A percentile compares a stretch with the other conserved stretches of the same genome.
Conservation (phyloP, 2,888 invertebrate species). For the Lathronympha strigana region DNA sequence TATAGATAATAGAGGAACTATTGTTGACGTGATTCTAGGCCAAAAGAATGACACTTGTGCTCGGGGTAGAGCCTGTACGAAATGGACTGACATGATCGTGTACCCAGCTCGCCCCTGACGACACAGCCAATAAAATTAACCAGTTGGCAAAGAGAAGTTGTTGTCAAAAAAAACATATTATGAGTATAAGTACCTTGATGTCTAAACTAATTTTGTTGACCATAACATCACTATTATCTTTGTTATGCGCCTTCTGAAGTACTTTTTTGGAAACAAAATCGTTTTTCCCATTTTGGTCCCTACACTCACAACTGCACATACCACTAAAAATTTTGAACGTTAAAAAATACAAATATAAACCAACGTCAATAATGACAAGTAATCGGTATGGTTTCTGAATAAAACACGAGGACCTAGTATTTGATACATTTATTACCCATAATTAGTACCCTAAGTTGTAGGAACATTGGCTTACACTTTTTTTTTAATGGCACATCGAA, state of each 20-base stretch:
- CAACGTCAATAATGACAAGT: neutral
- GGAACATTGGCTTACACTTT: constrained; percentile 25
- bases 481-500: constrained; percentile 22
- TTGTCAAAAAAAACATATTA: neutral
- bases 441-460: constrained; percentile 10
- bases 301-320: constrained; percentile 38
- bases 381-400: constrained; percentile 27
- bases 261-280: constrained; percentile 44
- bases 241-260: constrained; percentile 42
- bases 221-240: constrained; percentile 41
- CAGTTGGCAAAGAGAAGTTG: neutral
- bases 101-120: too few species aligned
- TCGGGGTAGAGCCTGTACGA: too few species aligned
- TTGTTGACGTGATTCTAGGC: too few species aligned
- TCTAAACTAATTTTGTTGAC: constrained; percentile 43
- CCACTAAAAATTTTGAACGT: constrained; percentile 13
- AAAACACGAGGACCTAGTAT: constrained; percentile 9
- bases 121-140: neutral
- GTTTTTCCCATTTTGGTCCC: constrained; percentile 40
- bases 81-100: too few species aligned
- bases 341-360: constrained; percentile 29
- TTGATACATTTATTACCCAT: constrained; percentile 17
- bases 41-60: too few species aligned
- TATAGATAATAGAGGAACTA: too few species aligned
- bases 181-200: constrained; percentile 34